Evolutionary conservation across 1,140 invertebrate genomes (phyloP).

Genomic region (Mactra quadrangularis): DNA sequence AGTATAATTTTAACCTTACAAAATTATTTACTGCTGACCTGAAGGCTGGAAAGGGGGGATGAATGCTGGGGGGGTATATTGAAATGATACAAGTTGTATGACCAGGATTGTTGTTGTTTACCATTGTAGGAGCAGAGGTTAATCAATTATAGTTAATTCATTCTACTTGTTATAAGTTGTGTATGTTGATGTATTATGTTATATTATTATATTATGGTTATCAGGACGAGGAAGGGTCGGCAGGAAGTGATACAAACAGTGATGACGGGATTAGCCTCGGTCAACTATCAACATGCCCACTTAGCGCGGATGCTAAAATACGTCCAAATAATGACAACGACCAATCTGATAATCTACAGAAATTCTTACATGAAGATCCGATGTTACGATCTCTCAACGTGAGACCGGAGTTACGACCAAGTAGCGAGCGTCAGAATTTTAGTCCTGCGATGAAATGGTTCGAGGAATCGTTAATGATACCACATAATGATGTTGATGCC

Average conservation of each 20-base stretch:
- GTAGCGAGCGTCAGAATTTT: slow-evolving; percentile 13
- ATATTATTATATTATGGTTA: too few relatives aligned
- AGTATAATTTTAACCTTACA: too few relatives aligned
- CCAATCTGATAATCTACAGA: background rate
- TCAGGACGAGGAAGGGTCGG: slow-evolving; percentile 24
- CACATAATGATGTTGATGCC: slow-evolving; percentile 32
- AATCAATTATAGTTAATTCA: too few relatives aligned
- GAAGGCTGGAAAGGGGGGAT: too few relatives aligned
- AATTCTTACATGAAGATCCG: slow-evolving; percentile 24
- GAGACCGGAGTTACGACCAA: slow-evolving; percentile 29
- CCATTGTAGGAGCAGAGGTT: too few relatives aligned
- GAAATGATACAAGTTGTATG: too few relatives aligned
- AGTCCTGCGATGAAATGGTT: slow-evolving; percentile 8
- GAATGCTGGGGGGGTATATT: too few relatives aligned
- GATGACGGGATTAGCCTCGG: slow-evolving; percentile 43
- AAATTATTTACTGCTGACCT: too few relatives aligned
- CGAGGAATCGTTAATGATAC: slow-evolving; percentile 5
- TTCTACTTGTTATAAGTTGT: too few relatives aligned
- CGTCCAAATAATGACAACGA: background rate
- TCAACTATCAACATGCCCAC: slow-evolving; percentile 26
- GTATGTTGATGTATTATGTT: too few relatives aligned
- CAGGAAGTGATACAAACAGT: slow-evolving; percentile 24
- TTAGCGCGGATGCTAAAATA: slow-evolving; percentile 2
- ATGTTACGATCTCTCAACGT: slow-evolving; percentile 30
- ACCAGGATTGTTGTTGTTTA: too few relatives aligned